phyloP scores from a whole-genome alignment of 2,113 vertebrate species.

The Blennius ocellaris region DNA sequence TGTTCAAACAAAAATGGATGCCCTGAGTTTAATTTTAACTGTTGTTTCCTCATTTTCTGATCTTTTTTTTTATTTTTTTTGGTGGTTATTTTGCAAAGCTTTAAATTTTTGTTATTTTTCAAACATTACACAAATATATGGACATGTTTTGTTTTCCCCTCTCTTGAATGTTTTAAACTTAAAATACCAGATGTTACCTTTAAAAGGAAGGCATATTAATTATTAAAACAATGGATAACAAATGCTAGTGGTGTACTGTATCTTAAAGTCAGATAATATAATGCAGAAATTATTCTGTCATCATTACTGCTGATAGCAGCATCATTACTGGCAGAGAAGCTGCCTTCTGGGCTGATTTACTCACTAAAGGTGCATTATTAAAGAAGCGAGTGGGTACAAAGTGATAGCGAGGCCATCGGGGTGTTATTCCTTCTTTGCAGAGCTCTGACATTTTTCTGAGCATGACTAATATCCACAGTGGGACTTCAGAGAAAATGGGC shows the following conservation, averaged over 20 bases:
- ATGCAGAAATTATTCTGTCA: neutral
- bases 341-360: conserved; percentile 21
- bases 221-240: neutral
- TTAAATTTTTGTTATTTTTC: too few relatives aligned
- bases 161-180: too few relatives aligned
- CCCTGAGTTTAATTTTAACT: too few relatives aligned
- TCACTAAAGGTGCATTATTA: conserved; percentile 5
- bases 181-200: neutral
- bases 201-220: neutral
- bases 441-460: conserved; percentile 21
- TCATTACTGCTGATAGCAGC: too few relatives aligned
- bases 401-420: neutral
- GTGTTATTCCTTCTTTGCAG: conserved; percentile 6
- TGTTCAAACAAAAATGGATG: too few relatives aligned
- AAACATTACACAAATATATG: too few relatives aligned
- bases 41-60: too few relatives aligned
- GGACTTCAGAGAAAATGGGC: conserved; percentile 16
- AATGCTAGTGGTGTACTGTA: neutral
- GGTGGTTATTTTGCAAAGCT: too few relatives aligned
- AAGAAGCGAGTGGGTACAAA: neutral
- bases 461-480: conserved; percentile 31
- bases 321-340: neutral
- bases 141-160: too few relatives aligned
- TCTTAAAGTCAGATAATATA: neutral
- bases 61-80: too few relatives aligned